These are phyloP conservation scores for Trichonephila inaurata DNA, from an alignment of 1,140 invertebrate genomes.

Conservation along the genomic window DNA sequence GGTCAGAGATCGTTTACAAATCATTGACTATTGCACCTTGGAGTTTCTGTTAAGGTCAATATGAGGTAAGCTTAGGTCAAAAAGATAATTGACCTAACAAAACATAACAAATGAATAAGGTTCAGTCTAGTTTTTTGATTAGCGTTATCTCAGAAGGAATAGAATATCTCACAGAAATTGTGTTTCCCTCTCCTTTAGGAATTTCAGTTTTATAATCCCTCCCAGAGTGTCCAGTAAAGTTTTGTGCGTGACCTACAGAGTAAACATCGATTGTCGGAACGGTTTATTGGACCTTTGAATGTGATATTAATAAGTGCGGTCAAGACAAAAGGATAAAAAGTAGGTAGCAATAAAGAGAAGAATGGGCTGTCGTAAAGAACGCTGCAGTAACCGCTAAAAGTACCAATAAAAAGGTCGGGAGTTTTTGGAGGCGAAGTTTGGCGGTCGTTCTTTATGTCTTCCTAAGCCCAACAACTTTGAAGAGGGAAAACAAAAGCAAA, in stretches of 20 bases:
- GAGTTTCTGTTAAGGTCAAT: background rate
- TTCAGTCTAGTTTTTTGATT: background rate
- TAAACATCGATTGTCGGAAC: conserved; percentile 36
- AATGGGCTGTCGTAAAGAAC: conserved; percentile 64
- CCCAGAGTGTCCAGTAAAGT: conserved; percentile 16
- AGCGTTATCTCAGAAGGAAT: background rate
- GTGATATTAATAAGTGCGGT: conserved; percentile 67
- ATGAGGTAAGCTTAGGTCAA: background rate
- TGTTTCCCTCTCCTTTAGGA: background rate
- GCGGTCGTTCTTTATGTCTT: conserved; percentile 67
- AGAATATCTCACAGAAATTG: conserved; percentile 2
- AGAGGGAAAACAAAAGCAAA: conserved; percentile 46
- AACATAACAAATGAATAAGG: background rate
- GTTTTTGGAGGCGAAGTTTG: conserved; percentile 55
- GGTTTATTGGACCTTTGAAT: conserved; percentile 62
- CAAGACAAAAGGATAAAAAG: conserved; percentile 60
- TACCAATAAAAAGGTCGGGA: conserved; percentile 63
- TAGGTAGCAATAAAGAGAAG: conserved; percentile 66
- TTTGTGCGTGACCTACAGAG: conserved; percentile 34
- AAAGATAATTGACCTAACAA: background rate
- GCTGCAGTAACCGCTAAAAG: conserved; percentile 70
- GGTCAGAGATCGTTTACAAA: background rate
- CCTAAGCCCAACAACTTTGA: conserved; percentile 66
- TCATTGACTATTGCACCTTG: background rate
- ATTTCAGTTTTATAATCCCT: conserved; percentile 31